These are phyloP conservation scores for Synaphobranchus kaupii DNA, from an alignment of 2,797 vertebrate species.

Conservation along the genomic window DNA sequence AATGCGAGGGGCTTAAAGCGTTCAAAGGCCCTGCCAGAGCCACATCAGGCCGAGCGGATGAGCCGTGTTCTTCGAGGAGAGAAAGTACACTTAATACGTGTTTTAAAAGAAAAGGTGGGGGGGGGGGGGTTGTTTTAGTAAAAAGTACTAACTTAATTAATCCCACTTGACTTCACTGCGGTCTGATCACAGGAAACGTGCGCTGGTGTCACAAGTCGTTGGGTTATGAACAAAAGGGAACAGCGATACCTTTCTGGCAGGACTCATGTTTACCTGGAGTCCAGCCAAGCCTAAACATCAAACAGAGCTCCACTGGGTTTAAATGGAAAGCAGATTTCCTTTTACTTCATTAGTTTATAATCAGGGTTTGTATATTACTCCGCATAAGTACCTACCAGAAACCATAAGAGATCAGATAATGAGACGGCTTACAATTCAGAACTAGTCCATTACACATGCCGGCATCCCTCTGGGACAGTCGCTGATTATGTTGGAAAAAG, in stretches of 20 bases:
- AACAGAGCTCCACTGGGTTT: slow-evolving; percentile 29
- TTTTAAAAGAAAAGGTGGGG: background rate
- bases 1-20: background rate
- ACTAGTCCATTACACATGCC: slow-evolving; percentile 4
- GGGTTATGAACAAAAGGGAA: slow-evolving; percentile 44
- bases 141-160: slow-evolving; percentile 37
- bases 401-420: slow-evolving; percentile 42
- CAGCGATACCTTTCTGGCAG: slow-evolving; percentile 37
- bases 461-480: slow-evolving; percentile 26
- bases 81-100: background rate
- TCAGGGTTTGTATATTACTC: slow-evolving; percentile 44
- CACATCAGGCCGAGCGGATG: background rate
- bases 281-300: slow-evolving; percentile 39
- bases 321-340: slow-evolving; percentile 47
- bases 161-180: slow-evolving; percentile 35
- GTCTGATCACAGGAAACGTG: slow-evolving; percentile 38
- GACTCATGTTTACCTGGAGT: slow-evolving; percentile 36
- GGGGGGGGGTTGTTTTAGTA: background rate
- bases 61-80: background rate
- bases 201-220: slow-evolving; percentile 40
- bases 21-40: background rate
- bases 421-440: slow-evolving; percentile 33
- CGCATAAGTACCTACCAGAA: slow-evolving; percentile 32
- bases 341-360: slow-evolving; percentile 50
- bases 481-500: slow-evolving; percentile 14